Conservation (phyloP, 2,797 vertebrate genomes). For the Sphenopsis melanotis region DNA sequence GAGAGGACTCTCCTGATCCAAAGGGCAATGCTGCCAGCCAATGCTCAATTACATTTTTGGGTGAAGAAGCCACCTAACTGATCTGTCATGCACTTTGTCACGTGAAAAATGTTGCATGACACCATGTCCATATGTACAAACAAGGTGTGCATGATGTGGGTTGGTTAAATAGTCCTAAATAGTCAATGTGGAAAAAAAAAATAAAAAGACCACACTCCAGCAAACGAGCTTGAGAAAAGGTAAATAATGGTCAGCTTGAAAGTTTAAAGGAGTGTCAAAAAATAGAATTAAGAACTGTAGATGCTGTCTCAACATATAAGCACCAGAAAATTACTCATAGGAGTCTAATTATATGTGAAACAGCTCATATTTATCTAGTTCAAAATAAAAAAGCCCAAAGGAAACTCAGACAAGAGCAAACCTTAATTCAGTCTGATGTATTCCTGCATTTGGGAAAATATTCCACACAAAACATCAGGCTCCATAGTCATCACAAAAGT, state of each 20-base stretch:
- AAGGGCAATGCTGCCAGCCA: background rate
- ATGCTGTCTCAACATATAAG: background rate
- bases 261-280: background rate
- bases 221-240: background rate
- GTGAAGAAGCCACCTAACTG: no score
- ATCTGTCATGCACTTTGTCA: no score
- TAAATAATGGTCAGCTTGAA: background rate
- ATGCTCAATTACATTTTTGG: background rate
- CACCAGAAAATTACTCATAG: background rate
- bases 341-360: background rate
- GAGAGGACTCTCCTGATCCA: background rate
- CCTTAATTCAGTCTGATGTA: background rate
- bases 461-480: background rate
- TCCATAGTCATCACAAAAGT: background rate
- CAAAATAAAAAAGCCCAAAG: background rate
- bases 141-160: accelerated
- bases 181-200: background rate
- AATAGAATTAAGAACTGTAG: background rate
- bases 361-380: background rate
- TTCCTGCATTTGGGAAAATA: background rate
- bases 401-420: background rate
- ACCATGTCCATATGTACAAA: background rate
- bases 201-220: background rate
- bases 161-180: background rate
- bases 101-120: background rate